A percentile compares a stretch with the other conserved stretches of the same genome.
These are phyloP conservation scores for Porites cylindrica DNA, from an alignment of 92 coral and sea anemone species.

Conservation along the genomic window DNA sequence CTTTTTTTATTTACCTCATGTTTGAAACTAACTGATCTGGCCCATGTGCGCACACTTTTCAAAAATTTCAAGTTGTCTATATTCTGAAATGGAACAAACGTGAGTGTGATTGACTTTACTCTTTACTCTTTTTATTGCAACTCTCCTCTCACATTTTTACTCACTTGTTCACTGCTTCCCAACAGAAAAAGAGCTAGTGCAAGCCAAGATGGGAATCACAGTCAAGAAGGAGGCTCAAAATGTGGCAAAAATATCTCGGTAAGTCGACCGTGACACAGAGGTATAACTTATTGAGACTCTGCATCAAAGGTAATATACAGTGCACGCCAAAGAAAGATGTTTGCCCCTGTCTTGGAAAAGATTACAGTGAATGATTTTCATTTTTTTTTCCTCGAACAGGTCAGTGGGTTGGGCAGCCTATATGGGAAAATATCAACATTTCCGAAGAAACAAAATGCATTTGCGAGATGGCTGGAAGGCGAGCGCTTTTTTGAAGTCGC, in stretches of 20 bases:
- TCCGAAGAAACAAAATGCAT: slow-evolving; percentile 28
- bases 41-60: background rate
- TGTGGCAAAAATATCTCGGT: background rate
- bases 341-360: no score
- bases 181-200: slow-evolving; percentile 16
- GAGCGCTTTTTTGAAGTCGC: slow-evolving; percentile 24
- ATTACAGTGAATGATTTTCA: background rate
- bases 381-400: slow-evolving; percentile 12
- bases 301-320: background rate
- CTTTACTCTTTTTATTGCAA: background rate
- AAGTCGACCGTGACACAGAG: background rate
- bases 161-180: background rate
- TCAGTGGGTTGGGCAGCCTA: slow-evolving; percentile 16
- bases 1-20: background rate
- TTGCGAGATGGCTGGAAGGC: slow-evolving; percentile 25
- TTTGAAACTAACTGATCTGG: slow-evolving; percentile 4
- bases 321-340: background rate
- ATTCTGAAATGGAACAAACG: slow-evolving; percentile 9
- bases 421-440: slow-evolving; percentile 40
- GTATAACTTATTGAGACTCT: background rate
- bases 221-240: background rate
- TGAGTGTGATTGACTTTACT: background rate
- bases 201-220: background rate
- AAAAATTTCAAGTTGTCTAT: background rate
- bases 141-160: background rate